Evolutionary conservation across 2,888 invertebrate species (phyloP).

Genomic region (Arrhopalites spinosus): DNA sequence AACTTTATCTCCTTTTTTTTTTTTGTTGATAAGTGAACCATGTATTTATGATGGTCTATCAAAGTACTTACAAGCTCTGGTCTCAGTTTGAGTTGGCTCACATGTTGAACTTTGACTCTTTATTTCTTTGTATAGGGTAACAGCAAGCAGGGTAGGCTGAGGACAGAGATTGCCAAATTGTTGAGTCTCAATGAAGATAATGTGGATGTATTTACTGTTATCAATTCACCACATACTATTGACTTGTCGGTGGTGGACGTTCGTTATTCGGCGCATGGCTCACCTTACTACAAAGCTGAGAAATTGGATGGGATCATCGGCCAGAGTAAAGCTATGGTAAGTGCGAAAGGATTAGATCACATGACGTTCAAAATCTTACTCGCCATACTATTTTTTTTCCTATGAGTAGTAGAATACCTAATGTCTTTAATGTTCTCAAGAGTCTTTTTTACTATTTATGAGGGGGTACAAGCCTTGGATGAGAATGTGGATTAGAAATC

Average conservation of each 20-base stretch:
- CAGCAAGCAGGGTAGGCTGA: conserved; percentile 76
- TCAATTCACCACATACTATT: conserved; percentile 67
- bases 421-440: too few species aligned
- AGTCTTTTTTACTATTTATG: neutral
- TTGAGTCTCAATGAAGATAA: conserved; percentile 79
- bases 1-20: neutral
- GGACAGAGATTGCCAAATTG: conserved; percentile 68
- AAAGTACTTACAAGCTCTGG: neutral
- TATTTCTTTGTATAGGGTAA: conserved; percentile 62
- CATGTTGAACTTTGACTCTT: conserved; percentile 5
- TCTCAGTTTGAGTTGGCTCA: neutral
- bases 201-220: conserved; percentile 92
- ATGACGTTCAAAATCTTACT: neutral
- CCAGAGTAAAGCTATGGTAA: conserved; percentile 67
- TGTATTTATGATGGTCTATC: conserved; percentile 4
- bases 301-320: conserved; percentile 84
- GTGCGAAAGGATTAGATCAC: conserved; percentile 36
- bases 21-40: neutral
- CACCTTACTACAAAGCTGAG: conserved; percentile 88
- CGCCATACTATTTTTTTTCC: neutral
- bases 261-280: conserved; percentile 89
- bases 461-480: neutral
- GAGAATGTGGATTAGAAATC: neutral
- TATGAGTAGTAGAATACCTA: neutral
- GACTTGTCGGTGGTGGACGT: conserved; percentile 71